phyloP scores from a whole-genome alignment of 2,113 vertebrate genomes.

The Orientallactaga bullata region DNA sequence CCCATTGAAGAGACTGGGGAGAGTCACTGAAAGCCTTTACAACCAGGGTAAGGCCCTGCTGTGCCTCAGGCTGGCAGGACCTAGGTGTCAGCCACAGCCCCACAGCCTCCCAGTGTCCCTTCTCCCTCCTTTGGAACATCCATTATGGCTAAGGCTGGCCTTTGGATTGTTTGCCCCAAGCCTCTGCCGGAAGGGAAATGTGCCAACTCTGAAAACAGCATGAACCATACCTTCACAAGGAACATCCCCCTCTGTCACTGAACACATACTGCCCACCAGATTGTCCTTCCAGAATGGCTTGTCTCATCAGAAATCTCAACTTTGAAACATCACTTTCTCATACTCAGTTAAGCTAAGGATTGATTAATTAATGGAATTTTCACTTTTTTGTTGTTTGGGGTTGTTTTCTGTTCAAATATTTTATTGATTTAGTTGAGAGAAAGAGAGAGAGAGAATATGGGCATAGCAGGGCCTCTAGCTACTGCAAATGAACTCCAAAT shows the following conservation, averaged over 20 bases:
- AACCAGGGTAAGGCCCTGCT: fast-evolving
- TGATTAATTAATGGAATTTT: neutral
- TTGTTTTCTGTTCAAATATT: too few relatives aligned
- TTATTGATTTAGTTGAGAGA: too few relatives aligned
- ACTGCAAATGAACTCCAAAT: too few relatives aligned
- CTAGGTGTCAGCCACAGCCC: neutral
- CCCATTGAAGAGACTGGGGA: neutral
- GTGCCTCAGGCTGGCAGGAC: neutral
- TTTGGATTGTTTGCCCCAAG: neutral
- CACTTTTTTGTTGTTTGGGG: too few relatives aligned
- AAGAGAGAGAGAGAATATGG: too few relatives aligned
- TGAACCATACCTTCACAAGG: neutral
- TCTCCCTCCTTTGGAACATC: neutral
- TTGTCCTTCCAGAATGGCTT: neutral
- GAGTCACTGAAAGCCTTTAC: neutral
- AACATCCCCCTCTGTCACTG: neutral
- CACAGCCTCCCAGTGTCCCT: neutral
- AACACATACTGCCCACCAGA: neutral
- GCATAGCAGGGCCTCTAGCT: too few relatives aligned
- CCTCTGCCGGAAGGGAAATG: neutral
- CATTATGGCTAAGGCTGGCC: neutral
- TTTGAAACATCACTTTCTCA: neutral
- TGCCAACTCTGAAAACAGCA: neutral
- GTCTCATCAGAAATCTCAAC: neutral
- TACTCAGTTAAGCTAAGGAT: neutral